Conservation (phyloP, 2,113 vertebrate genomes). For the Aspiorhynchus laticeps region DNA sequence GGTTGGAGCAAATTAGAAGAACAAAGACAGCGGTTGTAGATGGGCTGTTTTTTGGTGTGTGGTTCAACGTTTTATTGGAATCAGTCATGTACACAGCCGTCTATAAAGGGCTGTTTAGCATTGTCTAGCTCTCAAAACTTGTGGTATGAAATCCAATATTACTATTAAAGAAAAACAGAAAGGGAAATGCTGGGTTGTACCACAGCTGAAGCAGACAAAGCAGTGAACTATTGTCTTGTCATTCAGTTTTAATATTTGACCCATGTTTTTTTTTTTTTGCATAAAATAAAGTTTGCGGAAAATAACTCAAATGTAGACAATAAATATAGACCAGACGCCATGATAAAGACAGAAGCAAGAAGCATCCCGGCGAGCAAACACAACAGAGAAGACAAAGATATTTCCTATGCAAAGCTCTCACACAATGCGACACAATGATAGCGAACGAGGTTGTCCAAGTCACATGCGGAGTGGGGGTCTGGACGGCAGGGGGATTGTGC, state of each 20-base stretch:
- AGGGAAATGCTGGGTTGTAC: constrained; percentile 57
- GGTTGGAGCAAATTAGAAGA: constrained; percentile 69
- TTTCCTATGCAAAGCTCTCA: constrained; percentile 81
- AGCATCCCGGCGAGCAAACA: constrained; percentile 72
- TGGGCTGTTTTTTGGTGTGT: constrained; percentile 63
- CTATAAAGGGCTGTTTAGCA: constrained; percentile 55
- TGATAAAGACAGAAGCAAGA: constrained; percentile 74
- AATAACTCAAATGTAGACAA: constrained; percentile 61
- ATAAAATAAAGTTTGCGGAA: constrained; percentile 56
- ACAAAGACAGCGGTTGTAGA: constrained; percentile 69
- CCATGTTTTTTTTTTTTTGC: constrained; percentile 61
- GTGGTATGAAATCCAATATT: constrained; percentile 67
- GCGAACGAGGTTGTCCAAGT: constrained; percentile 76
- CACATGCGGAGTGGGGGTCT: constrained; percentile 70
- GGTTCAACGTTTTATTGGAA: constrained; percentile 64
- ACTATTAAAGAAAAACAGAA: constrained; percentile 65
- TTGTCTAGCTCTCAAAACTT: constrained; percentile 66
- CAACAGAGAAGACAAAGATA: constrained; percentile 76
- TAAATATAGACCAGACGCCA: constrained; percentile 73
- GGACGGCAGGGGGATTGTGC: constrained; percentile 31
- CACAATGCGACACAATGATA: constrained; percentile 83
- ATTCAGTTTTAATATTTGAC: constrained; percentile 61
- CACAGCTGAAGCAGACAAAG: constrained; percentile 68
- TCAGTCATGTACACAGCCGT: constrained; percentile 63
- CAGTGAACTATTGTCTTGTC: constrained; percentile 60